These are phyloP conservation scores for Pseudobourletiella spinata DNA, from an alignment of 1,140 invertebrate species.

Conservation along the genomic window DNA sequence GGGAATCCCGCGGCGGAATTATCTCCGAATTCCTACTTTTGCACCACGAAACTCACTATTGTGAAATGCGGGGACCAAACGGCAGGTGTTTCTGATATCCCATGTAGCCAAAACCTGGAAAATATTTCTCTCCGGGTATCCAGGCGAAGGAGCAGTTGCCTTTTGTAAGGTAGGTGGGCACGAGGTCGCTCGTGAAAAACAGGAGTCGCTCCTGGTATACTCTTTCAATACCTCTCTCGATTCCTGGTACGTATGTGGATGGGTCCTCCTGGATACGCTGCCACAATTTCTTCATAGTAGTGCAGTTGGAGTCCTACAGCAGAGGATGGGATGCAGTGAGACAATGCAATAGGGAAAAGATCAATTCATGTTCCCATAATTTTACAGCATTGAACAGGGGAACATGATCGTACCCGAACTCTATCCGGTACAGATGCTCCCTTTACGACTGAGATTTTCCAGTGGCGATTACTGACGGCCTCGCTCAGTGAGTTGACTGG, in stretches of 20 bases:
- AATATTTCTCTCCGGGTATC: constrained; percentile 32
- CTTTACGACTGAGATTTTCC: constrained; percentile 28
- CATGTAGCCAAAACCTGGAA: constrained; percentile 35
- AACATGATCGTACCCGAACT: constrained; percentile 24
- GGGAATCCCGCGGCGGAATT: too few relatives aligned
- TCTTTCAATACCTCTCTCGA: constrained; percentile 23
- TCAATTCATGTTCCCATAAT: background rate
- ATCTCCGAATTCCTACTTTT: too few relatives aligned
- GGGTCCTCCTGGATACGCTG: constrained; percentile 14
- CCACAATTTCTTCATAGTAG: constrained; percentile 17
- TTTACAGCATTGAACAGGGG: too few relatives aligned
- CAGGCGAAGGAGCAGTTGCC: constrained; percentile 29
- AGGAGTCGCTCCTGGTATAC: constrained; percentile 23
- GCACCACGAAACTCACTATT: too few relatives aligned
- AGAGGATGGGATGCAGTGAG: too few relatives aligned
- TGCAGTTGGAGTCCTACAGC: constrained; percentile 15
- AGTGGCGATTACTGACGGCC: constrained; percentile 16
- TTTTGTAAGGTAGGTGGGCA: constrained; percentile 26
- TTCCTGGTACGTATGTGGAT: constrained; percentile 11
- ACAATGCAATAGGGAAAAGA: background rate
- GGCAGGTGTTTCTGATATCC: constrained; percentile 32
- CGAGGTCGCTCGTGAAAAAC: constrained; percentile 32
- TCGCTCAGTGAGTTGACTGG: constrained; percentile 22
- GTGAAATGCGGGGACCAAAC: too few relatives aligned
- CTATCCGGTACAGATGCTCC: constrained; percentile 20